Percentiles rank a stretch among this genome's conserved stretches.
These are phyloP conservation scores for Xenops minutus DNA, from an alignment of 2,797 vertebrate species.

Conservation along the genomic window DNA sequence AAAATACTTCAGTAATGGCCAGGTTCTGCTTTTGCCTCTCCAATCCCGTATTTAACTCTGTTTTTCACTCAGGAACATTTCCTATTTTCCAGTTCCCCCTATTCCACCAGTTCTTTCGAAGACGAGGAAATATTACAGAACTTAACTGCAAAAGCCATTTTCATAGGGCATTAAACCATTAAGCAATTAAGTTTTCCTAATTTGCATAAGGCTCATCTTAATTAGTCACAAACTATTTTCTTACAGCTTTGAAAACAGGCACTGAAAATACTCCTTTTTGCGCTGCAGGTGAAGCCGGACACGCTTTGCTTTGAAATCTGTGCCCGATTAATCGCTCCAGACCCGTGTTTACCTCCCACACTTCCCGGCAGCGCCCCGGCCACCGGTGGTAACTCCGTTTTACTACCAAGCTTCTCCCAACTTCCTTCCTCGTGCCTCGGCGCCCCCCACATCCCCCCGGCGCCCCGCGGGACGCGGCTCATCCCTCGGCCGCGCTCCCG, in stretches of 20 bases:
- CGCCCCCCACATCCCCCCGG: not conserved
- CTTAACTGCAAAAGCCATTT: not conserved
- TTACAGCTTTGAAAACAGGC: not conserved
- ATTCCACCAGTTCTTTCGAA: not conserved
- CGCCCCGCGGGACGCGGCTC: not conserved
- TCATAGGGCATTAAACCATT: not conserved
- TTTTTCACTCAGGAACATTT: not conserved
- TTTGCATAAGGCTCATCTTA: not conserved
- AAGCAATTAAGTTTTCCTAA: not conserved
- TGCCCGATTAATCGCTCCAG: not conserved
- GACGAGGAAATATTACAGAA: not conserved
- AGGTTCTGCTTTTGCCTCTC: conserved; percentile 38
- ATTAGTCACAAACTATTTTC: not conserved
- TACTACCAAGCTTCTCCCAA: not conserved
- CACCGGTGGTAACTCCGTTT: rapidly evolving
- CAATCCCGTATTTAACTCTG: conserved; percentile 1
- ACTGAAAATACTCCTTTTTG: not conserved
- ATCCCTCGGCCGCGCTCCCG: no score
- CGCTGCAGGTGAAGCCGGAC: not conserved
- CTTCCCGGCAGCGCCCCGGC: not conserved
- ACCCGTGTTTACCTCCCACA: not conserved
- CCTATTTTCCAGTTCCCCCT: not conserved
- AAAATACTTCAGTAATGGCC: conserved; percentile 43
- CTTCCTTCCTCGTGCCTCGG: not conserved
- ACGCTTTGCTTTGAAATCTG: not conserved